phyloP scores from a whole-genome alignment of 2,888 invertebrate genomes.

The Lithodes maja region DNA sequence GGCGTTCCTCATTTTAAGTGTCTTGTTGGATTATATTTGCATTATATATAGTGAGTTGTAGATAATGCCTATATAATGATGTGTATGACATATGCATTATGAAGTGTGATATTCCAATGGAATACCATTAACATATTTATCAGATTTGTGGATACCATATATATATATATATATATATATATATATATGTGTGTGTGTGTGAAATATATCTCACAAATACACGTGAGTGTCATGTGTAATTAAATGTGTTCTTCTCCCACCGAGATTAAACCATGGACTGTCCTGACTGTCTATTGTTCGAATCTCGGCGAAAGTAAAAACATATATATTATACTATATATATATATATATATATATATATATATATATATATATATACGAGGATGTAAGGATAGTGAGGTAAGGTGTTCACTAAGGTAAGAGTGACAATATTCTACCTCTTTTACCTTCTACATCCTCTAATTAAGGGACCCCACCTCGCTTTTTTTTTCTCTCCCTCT shows the following conservation, averaged over 20 bases:
- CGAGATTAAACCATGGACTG: background rate
- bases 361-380: background rate
- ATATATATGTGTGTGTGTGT: background rate
- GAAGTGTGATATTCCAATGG: too few relatives aligned
- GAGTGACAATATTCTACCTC: too few relatives aligned
- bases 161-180: background rate
- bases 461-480: too few relatives aligned
- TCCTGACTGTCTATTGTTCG: background rate
- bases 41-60: too few relatives aligned
- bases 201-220: background rate
- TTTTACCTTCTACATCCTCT: too few relatives aligned
- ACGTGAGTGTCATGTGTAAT: too few relatives aligned
- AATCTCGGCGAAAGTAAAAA: background rate
- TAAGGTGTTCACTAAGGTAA: too few relatives aligned
- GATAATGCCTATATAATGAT: too few relatives aligned
- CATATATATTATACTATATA: background rate
- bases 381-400: background rate
- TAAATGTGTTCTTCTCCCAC: background rate
- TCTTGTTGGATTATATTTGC: background rate
- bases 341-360: slow-evolving; percentile 1
- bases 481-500: too few relatives aligned
- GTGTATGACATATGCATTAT: too few relatives aligned
- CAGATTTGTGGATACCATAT: background rate
- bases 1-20: background rate
- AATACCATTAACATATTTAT: too few relatives aligned